Conservation (phyloP, 2,888 invertebrate species). For the Lasioglossum malachurum region DNA sequence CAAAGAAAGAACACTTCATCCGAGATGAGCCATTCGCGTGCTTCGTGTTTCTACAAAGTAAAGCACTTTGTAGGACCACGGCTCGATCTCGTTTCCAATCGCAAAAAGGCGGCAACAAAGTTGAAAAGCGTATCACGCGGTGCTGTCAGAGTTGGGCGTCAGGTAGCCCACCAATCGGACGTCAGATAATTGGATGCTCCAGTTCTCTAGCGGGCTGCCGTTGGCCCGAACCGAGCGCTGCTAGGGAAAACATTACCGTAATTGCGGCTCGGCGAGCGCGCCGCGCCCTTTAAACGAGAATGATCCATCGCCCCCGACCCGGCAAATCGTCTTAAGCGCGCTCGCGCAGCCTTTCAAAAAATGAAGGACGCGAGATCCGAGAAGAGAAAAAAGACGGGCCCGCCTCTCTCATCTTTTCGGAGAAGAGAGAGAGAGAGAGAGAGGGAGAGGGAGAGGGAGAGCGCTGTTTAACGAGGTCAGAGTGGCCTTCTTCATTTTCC, state of each 20-base stretch:
- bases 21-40: neutral
- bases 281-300: neutral
- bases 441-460: neutral
- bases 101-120: neutral
- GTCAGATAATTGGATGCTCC: slow-evolving; percentile 4
- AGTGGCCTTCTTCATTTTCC: slow-evolving; percentile 51
- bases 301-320: neutral
- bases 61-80: neutral
- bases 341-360: slow-evolving; percentile 24
- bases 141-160: neutral
- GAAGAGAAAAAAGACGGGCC: neutral
- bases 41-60: neutral
- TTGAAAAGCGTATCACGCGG: neutral
- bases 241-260: slow-evolving; percentile 18
- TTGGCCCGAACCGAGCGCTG: neutral
- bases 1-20: neutral
- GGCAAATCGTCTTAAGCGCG: slow-evolving; percentile 29
- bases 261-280: slow-evolving; percentile 11
- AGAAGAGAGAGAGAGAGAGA: no score
- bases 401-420: slow-evolving; percentile 36
- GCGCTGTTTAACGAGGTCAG: slow-evolving; percentile 55
- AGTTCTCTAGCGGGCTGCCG: neutral
- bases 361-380: slow-evolving; percentile 7
- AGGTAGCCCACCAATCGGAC: neutral
- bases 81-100: neutral